phyloP scores from a whole-genome alignment of 2,113 vertebrate species.

The Mastomys natalensis region DNA sequence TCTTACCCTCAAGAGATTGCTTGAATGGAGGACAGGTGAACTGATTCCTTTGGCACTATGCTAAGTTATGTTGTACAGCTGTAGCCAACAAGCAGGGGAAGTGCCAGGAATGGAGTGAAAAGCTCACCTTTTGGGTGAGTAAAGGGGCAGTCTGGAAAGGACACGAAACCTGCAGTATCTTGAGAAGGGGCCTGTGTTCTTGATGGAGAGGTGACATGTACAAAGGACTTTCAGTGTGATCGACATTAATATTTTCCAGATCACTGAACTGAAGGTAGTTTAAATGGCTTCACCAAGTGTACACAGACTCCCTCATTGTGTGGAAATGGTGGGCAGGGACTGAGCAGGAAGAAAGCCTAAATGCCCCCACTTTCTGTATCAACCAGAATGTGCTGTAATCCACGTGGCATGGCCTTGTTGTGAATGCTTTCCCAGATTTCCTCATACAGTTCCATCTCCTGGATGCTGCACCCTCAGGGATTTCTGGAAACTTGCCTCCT shows the following conservation, averaged over 20 bases:
- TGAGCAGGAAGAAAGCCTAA: background rate
- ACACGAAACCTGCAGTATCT: no score
- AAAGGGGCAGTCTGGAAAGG: background rate
- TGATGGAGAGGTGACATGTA: background rate
- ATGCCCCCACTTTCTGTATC: background rate
- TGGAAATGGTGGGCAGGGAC: background rate
- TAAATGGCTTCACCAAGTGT: background rate
- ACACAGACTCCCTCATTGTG: background rate
- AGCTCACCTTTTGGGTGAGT: background rate
- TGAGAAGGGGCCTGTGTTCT: background rate
- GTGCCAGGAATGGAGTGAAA: background rate
- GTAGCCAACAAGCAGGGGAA: background rate
- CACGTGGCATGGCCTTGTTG: background rate
- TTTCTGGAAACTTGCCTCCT: background rate
- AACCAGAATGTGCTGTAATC: background rate
- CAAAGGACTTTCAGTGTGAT: background rate
- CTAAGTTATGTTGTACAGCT: background rate
- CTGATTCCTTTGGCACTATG: background rate
- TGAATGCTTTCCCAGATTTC: background rate
- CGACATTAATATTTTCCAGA: constrained; percentile 12
- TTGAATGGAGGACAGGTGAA: background rate
- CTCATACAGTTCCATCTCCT: background rate
- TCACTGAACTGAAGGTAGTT: background rate
- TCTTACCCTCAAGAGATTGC: background rate
- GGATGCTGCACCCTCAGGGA: background rate